These are phyloP conservation scores for Trichoplusia ni DNA, from an alignment of 1,140 invertebrate genomes.

Conservation along the genomic window DNA sequence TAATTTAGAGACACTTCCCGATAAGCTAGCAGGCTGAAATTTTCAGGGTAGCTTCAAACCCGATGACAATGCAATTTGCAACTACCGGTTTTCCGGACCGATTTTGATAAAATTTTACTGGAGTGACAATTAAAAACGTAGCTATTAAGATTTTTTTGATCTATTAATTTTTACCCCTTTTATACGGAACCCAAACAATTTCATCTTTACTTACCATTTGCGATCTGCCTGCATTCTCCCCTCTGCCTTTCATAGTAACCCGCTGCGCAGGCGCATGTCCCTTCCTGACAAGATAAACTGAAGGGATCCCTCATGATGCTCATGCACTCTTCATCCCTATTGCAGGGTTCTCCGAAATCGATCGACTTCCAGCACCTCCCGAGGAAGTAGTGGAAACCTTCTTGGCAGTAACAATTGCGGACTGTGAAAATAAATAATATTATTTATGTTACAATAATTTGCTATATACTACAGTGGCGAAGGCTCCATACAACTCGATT, in stretches of 20 bases:
- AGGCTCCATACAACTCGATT: too few species aligned
- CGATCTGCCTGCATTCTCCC: constrained; percentile 63
- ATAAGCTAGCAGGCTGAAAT: too few species aligned
- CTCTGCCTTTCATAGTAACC: constrained; percentile 65
- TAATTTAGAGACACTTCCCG: too few species aligned
- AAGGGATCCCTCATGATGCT: constrained; percentile 47
- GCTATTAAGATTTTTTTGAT: too few species aligned
- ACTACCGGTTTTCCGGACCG: too few species aligned
- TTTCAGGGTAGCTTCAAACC: too few species aligned
- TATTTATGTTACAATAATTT: not conserved
- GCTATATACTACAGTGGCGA: too few species aligned
- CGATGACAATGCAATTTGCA: too few species aligned
- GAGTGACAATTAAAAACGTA: too few species aligned
- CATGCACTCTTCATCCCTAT: constrained; percentile 58
- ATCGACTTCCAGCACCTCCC: constrained; percentile 64
- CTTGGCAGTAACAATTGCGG: constrained; percentile 55
- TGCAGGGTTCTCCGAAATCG: constrained; percentile 51
- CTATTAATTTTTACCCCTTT: too few species aligned
- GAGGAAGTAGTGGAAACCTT: constrained; percentile 56
- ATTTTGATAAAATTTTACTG: too few species aligned
- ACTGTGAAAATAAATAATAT: constrained; percentile 30
- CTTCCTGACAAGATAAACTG: constrained; percentile 47
- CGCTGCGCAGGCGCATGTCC: constrained; percentile 53
- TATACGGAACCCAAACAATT: not conserved
- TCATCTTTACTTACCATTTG: constrained; percentile 33